Conservation (phyloP, 2,797 vertebrate genomes). For the Tauraco hartlaubi region DNA sequence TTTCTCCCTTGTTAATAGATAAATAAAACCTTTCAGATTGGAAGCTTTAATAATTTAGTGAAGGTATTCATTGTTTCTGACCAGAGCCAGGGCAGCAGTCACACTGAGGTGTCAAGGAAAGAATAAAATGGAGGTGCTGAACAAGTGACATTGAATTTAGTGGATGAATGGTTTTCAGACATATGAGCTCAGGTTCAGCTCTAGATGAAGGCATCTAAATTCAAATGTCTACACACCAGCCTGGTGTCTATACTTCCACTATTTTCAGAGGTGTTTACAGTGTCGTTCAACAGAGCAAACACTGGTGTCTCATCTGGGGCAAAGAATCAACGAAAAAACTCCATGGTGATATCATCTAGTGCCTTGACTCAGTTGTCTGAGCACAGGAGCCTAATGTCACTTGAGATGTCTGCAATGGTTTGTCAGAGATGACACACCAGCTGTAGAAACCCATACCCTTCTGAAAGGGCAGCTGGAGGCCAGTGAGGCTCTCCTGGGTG, state of each 20-base stretch:
- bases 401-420: accelerated
- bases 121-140: background rate
- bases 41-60: background rate
- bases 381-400: background rate
- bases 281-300: background rate
- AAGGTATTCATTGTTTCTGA: background rate
- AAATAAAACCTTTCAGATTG: background rate
- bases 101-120: background rate
- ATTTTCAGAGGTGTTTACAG: background rate
- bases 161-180: background rate
- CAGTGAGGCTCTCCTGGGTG: background rate
- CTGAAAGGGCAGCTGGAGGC: background rate
- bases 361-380: background rate
- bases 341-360: background rate
- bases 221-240: background rate
- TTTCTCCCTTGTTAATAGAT: background rate
- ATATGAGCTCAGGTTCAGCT: background rate
- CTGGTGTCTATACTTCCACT: background rate
- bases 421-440: background rate
- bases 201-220: background rate
- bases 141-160: background rate
- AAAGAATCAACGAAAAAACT: background rate
- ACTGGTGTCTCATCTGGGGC: background rate
- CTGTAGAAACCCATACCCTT: background rate
- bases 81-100: background rate